These are phyloP conservation scores for Tapirus indicus DNA, from an alignment of 2,797 vertebrate genomes.

Conservation along the genomic window DNA sequence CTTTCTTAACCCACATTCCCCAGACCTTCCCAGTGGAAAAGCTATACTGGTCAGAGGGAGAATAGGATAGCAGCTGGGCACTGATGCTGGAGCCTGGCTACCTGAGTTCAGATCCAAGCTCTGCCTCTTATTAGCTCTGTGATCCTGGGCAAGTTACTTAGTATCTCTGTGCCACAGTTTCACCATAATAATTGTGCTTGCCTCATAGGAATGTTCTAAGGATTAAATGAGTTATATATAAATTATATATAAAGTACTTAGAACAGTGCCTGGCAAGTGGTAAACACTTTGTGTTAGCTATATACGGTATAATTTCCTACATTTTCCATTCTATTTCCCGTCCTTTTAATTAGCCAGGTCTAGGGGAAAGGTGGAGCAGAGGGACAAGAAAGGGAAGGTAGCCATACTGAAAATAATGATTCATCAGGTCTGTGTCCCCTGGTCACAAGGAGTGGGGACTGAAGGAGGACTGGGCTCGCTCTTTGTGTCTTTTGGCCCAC, in stretches of 20 bases:
- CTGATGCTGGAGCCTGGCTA: neutral
- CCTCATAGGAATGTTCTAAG: neutral
- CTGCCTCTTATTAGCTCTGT: neutral
- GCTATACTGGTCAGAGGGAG: neutral
- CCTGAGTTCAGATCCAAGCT: neutral
- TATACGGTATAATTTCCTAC: neutral
- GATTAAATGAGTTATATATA: neutral
- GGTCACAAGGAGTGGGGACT: neutral
- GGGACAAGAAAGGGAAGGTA: neutral
- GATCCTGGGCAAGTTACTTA: neutral
- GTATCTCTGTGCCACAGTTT: neutral
- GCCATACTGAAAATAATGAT: constrained; percentile 27
- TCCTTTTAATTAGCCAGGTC: neutral
- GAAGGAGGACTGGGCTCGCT: neutral
- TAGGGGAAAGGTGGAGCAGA: neutral
- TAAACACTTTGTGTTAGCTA: neutral
- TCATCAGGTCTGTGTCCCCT: constrained; percentile 12
- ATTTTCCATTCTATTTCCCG: neutral
- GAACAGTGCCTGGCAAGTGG: neutral
- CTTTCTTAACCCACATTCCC: neutral
- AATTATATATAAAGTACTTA: neutral
- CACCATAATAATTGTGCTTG: neutral
- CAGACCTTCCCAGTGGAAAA: neutral
- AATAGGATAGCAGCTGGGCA: neutral
- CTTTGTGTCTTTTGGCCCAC: constrained; percentile 73